phyloP scores from a whole-genome alignment of 2,888 invertebrate genomes.

The Lithosia quadra region DNA sequence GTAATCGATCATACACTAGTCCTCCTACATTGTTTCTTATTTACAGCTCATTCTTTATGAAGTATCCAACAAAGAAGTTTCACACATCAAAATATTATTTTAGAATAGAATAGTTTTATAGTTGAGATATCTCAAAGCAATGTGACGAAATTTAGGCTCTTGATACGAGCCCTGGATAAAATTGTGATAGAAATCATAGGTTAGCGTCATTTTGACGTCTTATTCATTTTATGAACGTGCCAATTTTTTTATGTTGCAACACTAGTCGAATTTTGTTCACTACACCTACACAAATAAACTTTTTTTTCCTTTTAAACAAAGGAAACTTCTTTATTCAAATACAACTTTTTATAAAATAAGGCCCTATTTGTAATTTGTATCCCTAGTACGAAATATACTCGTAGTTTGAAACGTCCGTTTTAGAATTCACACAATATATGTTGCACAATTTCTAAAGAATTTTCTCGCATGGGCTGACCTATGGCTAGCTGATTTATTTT shows the following conservation, averaged over 20 bases:
- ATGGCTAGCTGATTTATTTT: no score
- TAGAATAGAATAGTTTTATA: background rate
- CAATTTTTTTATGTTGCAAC: background rate
- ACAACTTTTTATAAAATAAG: background rate
- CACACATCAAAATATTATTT: background rate
- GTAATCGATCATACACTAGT: background rate
- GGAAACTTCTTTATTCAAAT: background rate
- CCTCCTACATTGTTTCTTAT: background rate
- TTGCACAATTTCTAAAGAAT: background rate
- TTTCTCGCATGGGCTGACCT: background rate
- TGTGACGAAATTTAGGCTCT: no score
- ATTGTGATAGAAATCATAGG: no score
- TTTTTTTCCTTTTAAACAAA: background rate
- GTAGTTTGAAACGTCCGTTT: background rate
- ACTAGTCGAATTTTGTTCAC: background rate
- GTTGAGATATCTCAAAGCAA: background rate
- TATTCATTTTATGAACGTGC: no score
- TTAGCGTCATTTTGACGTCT: no score
- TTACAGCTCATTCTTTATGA: background rate
- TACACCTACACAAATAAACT: background rate
- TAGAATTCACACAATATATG: no score
- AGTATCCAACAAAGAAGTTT: background rate
- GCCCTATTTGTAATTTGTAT: background rate
- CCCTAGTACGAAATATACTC: slow-evolving; percentile 12
- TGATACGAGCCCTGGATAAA: no score